Conservation (phyloP, 1,140 invertebrate species). For the Caerostris extrusa region DNA sequence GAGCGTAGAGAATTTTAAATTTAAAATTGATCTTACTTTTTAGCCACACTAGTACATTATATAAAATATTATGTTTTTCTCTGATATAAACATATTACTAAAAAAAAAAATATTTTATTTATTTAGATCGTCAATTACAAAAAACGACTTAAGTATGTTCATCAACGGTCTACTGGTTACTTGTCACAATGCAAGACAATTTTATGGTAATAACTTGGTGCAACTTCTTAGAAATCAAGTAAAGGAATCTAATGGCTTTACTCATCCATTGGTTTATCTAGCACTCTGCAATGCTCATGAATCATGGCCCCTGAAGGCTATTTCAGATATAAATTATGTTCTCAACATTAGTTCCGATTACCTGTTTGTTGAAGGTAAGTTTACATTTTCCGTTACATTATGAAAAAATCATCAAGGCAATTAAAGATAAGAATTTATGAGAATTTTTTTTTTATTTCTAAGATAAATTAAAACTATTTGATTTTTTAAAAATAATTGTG, state of each 20-base stretch:
- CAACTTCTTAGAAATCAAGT: neutral
- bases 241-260: neutral
- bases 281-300: conserved; percentile 47
- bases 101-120: too few species aligned
- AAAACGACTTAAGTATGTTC: neutral
- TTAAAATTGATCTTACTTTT: too few species aligned
- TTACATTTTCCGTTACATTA: neutral
- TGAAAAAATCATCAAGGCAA: neutral
- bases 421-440: too few species aligned
- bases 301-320: neutral
- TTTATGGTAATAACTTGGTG: conserved; percentile 29
- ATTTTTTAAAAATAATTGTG: neutral
- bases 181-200: conserved; percentile 50
- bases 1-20: too few species aligned
- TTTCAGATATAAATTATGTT: neutral
- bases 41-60: too few species aligned
- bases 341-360: neutral
- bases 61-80: too few species aligned
- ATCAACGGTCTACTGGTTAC: conserved; percentile 21
- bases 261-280: neutral
- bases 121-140: neutral
- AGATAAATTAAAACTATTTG: too few species aligned
- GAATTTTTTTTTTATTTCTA: too few species aligned
- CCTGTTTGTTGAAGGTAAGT: conserved; percentile 9
- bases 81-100: too few species aligned